phyloP scores from a whole-genome alignment of 2,113 vertebrate genomes.

The Philantomba maxwellii region DNA sequence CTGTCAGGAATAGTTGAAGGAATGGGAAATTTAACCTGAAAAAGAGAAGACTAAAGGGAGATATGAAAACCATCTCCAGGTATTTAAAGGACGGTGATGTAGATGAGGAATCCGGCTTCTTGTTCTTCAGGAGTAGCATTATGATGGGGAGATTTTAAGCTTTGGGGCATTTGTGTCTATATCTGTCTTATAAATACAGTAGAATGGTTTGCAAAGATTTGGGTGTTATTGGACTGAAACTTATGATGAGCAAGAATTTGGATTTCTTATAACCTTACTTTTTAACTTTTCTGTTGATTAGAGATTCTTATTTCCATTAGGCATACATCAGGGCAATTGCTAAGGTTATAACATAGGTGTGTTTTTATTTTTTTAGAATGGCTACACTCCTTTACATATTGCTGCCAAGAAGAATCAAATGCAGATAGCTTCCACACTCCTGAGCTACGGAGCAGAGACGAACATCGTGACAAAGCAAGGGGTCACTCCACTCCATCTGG shows the following conservation, averaged over 20 bases:
- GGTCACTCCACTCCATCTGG: conserved; percentile 93
- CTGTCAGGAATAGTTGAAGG: background rate
- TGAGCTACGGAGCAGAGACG: conserved; percentile 91
- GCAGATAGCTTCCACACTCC: conserved; percentile 91
- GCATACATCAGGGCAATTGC: background rate
- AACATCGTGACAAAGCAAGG: conserved; percentile 94
- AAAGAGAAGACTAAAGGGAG: background rate
- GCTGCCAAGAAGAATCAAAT: conserved; percentile 99
- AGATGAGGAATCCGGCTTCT: background rate
- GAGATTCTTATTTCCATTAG: background rate
- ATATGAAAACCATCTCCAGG: background rate
- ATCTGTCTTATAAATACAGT: background rate
- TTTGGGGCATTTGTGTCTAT: background rate
- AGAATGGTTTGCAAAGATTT: background rate
- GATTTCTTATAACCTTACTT: background rate
- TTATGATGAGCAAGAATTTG: background rate
- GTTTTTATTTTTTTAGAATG: conserved; percentile 82
- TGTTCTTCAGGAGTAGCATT: background rate
- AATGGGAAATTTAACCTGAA: background rate
- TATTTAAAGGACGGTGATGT: background rate
- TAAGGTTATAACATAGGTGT: background rate
- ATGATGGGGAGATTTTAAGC: background rate
- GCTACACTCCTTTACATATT: conserved; percentile 93
- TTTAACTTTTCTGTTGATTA: background rate
- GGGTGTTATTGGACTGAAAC: no score